Base-by-base conservation (phyloP, 2,113 vertebrate species). In the Thermophis baileyi region DNA sequence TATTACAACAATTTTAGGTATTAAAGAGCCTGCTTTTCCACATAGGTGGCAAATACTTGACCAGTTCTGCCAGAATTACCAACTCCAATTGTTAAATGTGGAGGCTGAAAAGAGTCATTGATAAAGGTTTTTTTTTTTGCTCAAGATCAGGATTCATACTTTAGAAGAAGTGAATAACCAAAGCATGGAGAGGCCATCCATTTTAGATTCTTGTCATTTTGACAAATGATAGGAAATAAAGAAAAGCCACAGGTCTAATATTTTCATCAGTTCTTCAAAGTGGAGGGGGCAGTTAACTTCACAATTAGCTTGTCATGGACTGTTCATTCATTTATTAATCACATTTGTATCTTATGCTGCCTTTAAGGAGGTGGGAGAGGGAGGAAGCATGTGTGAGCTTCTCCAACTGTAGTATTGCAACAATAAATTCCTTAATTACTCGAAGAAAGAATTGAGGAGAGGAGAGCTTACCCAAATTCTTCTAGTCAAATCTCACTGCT, bases 191-290 rank as follows among this genome's bases (percentile, higher is more conserved):
- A 53, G 20, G 50, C 25, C 46, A 47, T 88, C 27, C 57, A 49
- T 81, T 74, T 93, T 53, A 8, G 49, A 46, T 35, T 91, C 57
- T 86, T 93, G 85, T 88, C 89, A 55, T 57, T 87, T 53, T 91
- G 92, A 88, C 90, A 90, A 93, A 90, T 74, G 47, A 46, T 51
- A 54, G 4, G 55, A n/a, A 22, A 85, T 44, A 90, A 57, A 81
- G 18, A 55, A 69, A 88, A 91, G 50, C 20, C 85, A 87, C 5
- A 49, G 57, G 57, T n/a, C 24, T 90, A 63, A 93, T 54, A 27
- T 18, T 74, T 30, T 11, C 63, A 50, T 69, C 55, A 53, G n/a
- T 69, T 25, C 47, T 69, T 47, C 18, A 54, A 44, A 69, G 47
- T 22, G 51, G n/a, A 54, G 11, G 14, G 30, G n/a, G 4, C 7